Evolutionary conservation across 2,888 invertebrate species (phyloP).

Genomic region (Caenorhabditis wallacei): DNA sequence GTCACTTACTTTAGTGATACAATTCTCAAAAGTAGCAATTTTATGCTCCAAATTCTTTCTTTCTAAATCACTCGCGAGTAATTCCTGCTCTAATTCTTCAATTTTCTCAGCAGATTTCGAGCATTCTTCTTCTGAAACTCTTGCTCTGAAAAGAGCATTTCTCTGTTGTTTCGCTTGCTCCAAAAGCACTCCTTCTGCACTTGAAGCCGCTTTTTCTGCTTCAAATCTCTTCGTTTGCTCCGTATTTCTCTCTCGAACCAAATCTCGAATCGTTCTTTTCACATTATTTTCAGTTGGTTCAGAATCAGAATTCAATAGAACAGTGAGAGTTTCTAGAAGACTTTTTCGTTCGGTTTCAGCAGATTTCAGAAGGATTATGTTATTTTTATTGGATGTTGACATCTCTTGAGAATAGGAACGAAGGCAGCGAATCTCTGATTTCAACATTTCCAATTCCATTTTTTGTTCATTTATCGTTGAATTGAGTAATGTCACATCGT

Average conservation of each 20-base stretch:
- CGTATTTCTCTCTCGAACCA: constrained; percentile 59
- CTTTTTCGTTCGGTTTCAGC: constrained; percentile 67
- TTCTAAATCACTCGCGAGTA: constrained; percentile 60
- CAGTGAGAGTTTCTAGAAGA: constrained; percentile 64
- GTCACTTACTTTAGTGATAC: constrained; percentile 44
- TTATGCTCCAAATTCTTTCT: constrained; percentile 57
- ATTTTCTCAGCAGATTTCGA: constrained; percentile 58
- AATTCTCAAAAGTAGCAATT: constrained; percentile 49
- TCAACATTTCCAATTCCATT: constrained; percentile 64
- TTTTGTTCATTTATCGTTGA: constrained; percentile 62
- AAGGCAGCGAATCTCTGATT: constrained; percentile 66
- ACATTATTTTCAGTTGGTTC: constrained; percentile 64
- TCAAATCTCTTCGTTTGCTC: constrained; percentile 61
- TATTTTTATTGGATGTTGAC: constrained; percentile 61
- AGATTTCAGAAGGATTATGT: constrained; percentile 64
- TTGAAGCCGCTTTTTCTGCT: constrained; percentile 57
- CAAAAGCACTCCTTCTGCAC: constrained; percentile 60
- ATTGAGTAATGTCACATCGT: constrained; percentile 63
- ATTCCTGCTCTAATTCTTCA: constrained; percentile 64
- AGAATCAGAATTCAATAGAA: constrained; percentile 62
- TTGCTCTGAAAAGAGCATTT: constrained; percentile 69
- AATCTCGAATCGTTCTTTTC: constrained; percentile 57
- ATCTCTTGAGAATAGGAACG: constrained; percentile 64
- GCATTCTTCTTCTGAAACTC: constrained; percentile 68
- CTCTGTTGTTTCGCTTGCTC: constrained; percentile 71